Conservation (phyloP, 2,113 vertebrate species). For the Bos javanicus region DNA sequence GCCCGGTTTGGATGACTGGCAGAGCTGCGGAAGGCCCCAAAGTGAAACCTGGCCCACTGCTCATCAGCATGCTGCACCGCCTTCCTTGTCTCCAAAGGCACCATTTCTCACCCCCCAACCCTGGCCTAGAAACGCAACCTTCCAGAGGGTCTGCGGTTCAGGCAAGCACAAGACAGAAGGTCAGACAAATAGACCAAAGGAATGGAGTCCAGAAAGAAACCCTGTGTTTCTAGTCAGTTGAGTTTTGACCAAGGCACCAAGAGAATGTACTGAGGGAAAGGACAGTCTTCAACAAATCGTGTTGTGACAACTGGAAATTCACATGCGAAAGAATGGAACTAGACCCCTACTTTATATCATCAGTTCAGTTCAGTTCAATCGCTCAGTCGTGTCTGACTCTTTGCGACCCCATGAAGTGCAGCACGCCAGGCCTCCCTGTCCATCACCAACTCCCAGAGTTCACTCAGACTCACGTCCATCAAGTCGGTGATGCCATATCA, state of each 20-base stretch:
- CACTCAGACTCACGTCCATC: no score
- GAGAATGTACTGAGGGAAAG: not conserved
- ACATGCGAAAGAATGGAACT: not conserved
- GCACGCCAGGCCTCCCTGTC: no score
- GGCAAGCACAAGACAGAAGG: fast-evolving
- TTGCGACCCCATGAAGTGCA: no score
- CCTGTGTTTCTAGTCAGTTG: fast-evolving
- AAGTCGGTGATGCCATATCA: no score
- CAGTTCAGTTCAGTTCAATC: no score
- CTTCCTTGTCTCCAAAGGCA: not conserved
- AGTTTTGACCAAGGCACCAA: not conserved
- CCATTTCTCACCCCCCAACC: not conserved
- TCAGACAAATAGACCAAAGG: no score
- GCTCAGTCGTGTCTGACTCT: no score
- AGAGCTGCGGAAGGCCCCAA: not conserved
- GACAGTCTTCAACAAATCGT: fast-evolving
- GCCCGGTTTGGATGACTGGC: not conserved
- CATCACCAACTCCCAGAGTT: no score
- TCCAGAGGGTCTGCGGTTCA: fast-evolving
- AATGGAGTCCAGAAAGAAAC: not conserved
- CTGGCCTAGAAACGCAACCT: not conserved
- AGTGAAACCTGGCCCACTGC: not conserved
- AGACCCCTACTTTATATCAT: not conserved
- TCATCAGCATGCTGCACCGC: fast-evolving
- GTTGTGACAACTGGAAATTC: not conserved